These are phyloP conservation scores for Mareca penelope DNA, from an alignment of 2,797 vertebrate species.

Conservation along the genomic window DNA sequence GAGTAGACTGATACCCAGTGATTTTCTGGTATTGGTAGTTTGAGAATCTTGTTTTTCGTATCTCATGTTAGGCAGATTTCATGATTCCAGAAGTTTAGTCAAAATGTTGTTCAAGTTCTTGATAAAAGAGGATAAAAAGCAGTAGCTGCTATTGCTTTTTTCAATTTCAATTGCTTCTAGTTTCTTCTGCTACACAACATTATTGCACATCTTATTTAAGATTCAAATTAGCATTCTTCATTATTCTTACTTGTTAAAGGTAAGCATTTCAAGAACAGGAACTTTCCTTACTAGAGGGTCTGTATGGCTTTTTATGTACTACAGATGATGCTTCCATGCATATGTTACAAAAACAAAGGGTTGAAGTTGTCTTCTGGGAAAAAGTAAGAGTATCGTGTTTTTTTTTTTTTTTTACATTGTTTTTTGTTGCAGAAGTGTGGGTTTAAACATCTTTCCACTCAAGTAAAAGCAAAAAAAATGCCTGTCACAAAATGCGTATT, in stretches of 20 bases:
- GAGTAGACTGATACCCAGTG: background rate
- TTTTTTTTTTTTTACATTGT: background rate
- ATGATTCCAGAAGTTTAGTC: background rate
- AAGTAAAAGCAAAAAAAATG: background rate
- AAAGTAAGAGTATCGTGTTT: background rate
- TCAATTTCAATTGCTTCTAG: background rate
- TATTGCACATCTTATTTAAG: background rate
- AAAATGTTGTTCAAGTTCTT: background rate
- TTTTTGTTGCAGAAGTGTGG: background rate
- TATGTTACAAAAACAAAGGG: fast-evolving
- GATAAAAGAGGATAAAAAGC: background rate
- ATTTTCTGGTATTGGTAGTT: background rate
- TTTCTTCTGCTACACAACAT: background rate
- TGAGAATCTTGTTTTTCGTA: background rate
- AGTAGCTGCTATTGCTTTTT: background rate
- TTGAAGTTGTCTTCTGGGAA: background rate
- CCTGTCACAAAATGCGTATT: background rate
- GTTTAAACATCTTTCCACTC: background rate
- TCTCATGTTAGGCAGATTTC: background rate
- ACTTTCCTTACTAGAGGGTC: background rate
- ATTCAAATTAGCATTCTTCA: background rate
- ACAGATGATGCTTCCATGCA: background rate
- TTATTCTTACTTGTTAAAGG: background rate
- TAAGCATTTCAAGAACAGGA: background rate
- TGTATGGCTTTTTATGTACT: background rate